Conservation (phyloP, 2,888 invertebrate species). For the Xanthorhoe spadicearia region DNA sequence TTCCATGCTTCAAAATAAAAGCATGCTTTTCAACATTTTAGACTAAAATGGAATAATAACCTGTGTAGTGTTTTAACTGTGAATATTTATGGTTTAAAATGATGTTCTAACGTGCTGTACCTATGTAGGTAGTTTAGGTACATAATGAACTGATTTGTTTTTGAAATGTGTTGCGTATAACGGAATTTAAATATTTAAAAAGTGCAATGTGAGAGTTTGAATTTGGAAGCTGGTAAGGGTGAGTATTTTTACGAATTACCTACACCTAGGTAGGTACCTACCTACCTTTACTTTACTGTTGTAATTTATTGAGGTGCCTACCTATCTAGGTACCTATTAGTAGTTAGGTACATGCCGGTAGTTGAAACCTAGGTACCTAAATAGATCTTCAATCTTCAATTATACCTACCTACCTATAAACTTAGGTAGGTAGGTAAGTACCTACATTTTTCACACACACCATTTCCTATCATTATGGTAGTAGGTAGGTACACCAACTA, state of each 20-base stretch:
- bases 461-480: no score
- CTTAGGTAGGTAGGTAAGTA: no score
- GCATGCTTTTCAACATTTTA: slow-evolving; percentile 6
- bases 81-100: background rate
- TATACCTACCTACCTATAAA: no score
- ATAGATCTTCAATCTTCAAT: no score
- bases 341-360: no score
- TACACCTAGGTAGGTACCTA: slow-evolving; percentile 6
- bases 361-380: no score
- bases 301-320: no score
- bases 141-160: slow-evolving; percentile 10
- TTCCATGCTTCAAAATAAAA: slow-evolving; percentile 15
- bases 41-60: background rate
- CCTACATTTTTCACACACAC: no score
- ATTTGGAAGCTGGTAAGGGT: slow-evolving; percentile 25
- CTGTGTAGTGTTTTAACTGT: background rate
- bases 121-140: background rate
- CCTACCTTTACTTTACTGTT: background rate
- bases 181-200: slow-evolving; percentile 8
- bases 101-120: background rate
- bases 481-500: no score
- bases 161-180: slow-evolving; percentile 2
- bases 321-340: slow-evolving; percentile 6
- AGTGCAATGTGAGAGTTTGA: slow-evolving; percentile 28
- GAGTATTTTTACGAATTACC: slow-evolving; percentile 6